Conservation (phyloP, 1,140 invertebrate genomes). For the Hyphantria cunea region DNA sequence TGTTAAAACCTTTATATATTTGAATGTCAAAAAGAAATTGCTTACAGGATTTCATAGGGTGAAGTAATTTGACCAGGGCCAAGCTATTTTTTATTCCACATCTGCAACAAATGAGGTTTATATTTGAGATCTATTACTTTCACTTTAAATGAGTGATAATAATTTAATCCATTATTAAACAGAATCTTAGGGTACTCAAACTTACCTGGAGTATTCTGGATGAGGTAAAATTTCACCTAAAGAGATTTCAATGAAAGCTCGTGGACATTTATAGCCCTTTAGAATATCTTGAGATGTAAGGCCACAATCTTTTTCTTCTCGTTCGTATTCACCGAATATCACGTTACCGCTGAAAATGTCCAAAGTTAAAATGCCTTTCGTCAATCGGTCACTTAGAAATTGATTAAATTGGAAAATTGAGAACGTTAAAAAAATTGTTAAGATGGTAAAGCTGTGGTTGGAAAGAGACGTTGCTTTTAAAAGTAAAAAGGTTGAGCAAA, state of each 20-base stretch:
- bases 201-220: constrained; percentile 67
- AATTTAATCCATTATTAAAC: too few relatives aligned
- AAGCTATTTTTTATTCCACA: constrained; percentile 68
- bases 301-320: constrained; percentile 63
- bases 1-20: neutral
- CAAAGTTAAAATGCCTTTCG: too few relatives aligned
- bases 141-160: too few relatives aligned
- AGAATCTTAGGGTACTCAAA: neutral
- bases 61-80: constrained; percentile 59
- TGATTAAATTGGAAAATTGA: too few relatives aligned
- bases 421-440: too few relatives aligned
- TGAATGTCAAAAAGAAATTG: neutral
- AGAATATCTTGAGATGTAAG: constrained; percentile 52
- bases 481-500: neutral
- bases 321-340: constrained; percentile 69
- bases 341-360: constrained; percentile 53
- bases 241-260: constrained; percentile 66
- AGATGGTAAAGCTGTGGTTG: too few relatives aligned
- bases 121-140: too few relatives aligned
- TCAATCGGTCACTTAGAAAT: too few relatives aligned
- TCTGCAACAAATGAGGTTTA: constrained; percentile 35
- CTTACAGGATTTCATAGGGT: constrained; percentile 64
- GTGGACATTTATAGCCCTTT: constrained; percentile 52
- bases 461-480: too few relatives aligned
- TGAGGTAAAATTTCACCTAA: constrained; percentile 58